These are phyloP conservation scores for Trigoniulus corallinus DNA, from an alignment of 1,140 invertebrate genomes.

Conservation along the genomic window DNA sequence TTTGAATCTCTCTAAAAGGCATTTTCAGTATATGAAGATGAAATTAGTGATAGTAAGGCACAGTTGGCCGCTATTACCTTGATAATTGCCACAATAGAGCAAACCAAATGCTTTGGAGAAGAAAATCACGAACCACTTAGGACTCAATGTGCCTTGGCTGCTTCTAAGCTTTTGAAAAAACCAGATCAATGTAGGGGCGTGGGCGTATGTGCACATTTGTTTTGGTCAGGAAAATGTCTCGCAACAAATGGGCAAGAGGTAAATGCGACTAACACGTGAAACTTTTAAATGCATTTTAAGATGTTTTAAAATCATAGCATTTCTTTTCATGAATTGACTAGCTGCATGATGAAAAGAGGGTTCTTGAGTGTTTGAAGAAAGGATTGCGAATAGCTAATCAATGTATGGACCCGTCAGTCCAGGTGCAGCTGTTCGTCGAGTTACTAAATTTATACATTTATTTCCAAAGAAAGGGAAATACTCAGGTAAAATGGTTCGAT, in stretches of 20 bases:
- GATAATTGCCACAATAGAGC: conserved; percentile 88
- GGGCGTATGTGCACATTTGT: conserved; percentile 78
- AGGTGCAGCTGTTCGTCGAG: conserved; percentile 89
- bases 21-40: conserved; percentile 95
- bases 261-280: conserved; percentile 13
- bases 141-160: conserved; percentile 83
- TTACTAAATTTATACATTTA: conserved; percentile 87
- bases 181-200: conserved; percentile 92
- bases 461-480: conserved; percentile 84
- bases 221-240: conserved; percentile 79
- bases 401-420: conserved; percentile 92
- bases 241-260: conserved; percentile 48
- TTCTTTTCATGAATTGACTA: conserved; percentile 21
- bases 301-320: neutral
- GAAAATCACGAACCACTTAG: conserved; percentile 94
- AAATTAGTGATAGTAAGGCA: conserved; percentile 94
- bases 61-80: conserved; percentile 89
- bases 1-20: conserved; percentile 36
- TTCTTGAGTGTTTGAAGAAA: conserved; percentile 91
- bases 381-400: conserved; percentile 86
- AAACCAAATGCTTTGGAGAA: conserved; percentile 81
- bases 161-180: conserved; percentile 90
- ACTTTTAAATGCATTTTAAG: conserved; percentile 9
- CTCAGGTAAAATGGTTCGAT: conserved; percentile 47
- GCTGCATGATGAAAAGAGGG: conserved; percentile 76